A percentile compares a stretch with the other conserved stretches of the same genome.
Evolutionary conservation across 2,888 invertebrate genomes (phyloP).

Genomic region (Anorthoa munda): DNA sequence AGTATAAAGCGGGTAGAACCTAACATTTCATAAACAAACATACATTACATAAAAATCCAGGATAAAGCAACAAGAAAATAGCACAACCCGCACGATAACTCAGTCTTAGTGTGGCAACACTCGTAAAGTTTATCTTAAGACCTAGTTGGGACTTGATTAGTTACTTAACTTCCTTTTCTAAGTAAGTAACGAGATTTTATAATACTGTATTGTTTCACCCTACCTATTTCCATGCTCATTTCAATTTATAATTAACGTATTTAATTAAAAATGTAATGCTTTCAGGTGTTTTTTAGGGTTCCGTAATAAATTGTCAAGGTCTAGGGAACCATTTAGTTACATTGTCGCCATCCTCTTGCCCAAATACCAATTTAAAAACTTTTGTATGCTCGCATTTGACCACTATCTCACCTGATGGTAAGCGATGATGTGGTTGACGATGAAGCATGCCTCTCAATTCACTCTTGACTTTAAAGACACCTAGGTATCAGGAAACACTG

Average conservation of each 20-base stretch:
- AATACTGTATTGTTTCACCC: slow-evolving; percentile 49
- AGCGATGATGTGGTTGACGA: no score
- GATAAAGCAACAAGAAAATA: slow-evolving; percentile 4
- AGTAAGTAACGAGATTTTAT: slow-evolving; percentile 37
- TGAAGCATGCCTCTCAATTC: no score
- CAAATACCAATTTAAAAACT: no score
- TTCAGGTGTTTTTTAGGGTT: slow-evolving; percentile 27
- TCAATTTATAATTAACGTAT: slow-evolving; percentile 40
- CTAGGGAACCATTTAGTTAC: no score
- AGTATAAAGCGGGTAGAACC: neutral
- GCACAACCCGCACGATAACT: slow-evolving; percentile 31
- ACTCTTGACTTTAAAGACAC: no score
- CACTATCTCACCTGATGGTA: no score
- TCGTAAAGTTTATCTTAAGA: slow-evolving; percentile 42
- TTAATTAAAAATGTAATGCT: slow-evolving; percentile 39
- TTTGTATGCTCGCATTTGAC: no score
- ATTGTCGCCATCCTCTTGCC: no score
- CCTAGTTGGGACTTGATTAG: slow-evolving; percentile 27
- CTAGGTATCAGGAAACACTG: no score
- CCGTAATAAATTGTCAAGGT: neutral
- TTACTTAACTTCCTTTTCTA: slow-evolving; percentile 5
- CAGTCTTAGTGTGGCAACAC: neutral
- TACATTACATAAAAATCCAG: neutral
- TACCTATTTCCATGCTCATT: slow-evolving; percentile 48
- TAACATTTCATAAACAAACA: slow-evolving; percentile 18